Percentiles rank a stretch among this genome's conserved stretches.
Conservation (phyloP, 2,888 invertebrate genomes). For the Ceriagrion tenellum region DNA sequence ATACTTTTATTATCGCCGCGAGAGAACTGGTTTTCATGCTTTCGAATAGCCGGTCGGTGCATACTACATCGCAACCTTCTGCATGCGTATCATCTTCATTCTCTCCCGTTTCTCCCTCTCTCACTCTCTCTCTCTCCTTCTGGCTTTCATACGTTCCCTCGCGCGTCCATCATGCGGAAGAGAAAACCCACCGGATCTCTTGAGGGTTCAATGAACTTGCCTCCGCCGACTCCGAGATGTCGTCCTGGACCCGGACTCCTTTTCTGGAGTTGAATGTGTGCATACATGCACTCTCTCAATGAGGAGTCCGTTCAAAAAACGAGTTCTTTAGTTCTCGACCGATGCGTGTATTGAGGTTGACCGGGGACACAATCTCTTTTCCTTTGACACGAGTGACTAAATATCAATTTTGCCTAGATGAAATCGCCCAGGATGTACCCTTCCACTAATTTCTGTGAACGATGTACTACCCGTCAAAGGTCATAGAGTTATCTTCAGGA, state of each 20-base stretch:
- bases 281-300: background rate
- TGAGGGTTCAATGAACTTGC: background rate
- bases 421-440: too few relatives aligned
- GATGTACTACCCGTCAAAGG: too few relatives aligned
- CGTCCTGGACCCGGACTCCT: background rate
- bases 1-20: background rate
- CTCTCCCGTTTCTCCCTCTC: background rate
- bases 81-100: background rate
- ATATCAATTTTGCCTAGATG: too few relatives aligned
- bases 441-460: too few relatives aligned
- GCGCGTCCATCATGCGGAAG: background rate
- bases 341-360: too few relatives aligned
- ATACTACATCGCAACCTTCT: background rate
- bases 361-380: too few relatives aligned
- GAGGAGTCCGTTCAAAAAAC: background rate
- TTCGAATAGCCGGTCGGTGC: background rate
- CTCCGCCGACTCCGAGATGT: background rate
- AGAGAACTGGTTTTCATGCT: background rate
- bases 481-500: too few relatives aligned
- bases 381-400: too few relatives aligned
- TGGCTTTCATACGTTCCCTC: background rate
- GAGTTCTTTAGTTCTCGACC: background rate
- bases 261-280: background rate
- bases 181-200: background rate
- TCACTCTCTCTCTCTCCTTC: too few relatives aligned